Conservation (phyloP, 1,140 invertebrate species). For the Scaptodrosophila lebanonensis region DNA sequence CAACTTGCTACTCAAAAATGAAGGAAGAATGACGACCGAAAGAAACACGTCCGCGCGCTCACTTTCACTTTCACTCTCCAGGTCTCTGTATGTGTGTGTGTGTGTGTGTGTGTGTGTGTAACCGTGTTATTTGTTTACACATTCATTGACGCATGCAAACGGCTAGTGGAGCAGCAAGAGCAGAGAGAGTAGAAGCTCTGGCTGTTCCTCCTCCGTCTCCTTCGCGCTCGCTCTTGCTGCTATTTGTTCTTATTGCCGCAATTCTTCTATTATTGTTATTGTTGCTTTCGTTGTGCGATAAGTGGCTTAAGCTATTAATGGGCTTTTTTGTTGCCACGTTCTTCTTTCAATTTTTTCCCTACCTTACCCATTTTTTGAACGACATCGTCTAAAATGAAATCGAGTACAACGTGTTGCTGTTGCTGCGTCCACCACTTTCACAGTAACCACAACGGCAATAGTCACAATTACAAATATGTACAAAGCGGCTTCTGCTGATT, state of each 20-base stretch:
- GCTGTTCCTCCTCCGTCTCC: constrained; percentile 33
- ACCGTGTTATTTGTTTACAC: constrained; percentile 46
- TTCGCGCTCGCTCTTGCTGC: constrained; percentile 20
- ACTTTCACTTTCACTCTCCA: too few species aligned
- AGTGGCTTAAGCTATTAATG: constrained; percentile 75
- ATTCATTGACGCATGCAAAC: constrained; percentile 35
- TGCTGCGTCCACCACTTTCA: constrained; percentile 60
- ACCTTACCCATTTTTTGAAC: constrained; percentile 36
- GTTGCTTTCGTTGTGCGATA: constrained; percentile 61
- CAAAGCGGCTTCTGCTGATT: constrained; percentile 35
- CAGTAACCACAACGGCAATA: constrained; percentile 45
- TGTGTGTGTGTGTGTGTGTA: constrained; percentile 7
- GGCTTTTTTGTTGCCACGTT: constrained; percentile 43
- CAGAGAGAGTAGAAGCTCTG: constrained; percentile 21
- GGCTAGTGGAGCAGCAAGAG: constrained; percentile 31
- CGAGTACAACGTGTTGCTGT: constrained; percentile 48
- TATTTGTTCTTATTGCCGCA: constrained; percentile 36
- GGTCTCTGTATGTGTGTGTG: neutral
- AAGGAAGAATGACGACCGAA: too few species aligned
- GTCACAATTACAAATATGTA: constrained; percentile 21
- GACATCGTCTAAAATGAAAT: constrained; percentile 52
- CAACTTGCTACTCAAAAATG: too few species aligned
- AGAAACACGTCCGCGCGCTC: too few species aligned
- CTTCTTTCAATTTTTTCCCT: constrained; percentile 44
- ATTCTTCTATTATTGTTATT: constrained; percentile 29